Conservation (phyloP, 2,113 vertebrate species). For the Nestor notabilis region DNA sequence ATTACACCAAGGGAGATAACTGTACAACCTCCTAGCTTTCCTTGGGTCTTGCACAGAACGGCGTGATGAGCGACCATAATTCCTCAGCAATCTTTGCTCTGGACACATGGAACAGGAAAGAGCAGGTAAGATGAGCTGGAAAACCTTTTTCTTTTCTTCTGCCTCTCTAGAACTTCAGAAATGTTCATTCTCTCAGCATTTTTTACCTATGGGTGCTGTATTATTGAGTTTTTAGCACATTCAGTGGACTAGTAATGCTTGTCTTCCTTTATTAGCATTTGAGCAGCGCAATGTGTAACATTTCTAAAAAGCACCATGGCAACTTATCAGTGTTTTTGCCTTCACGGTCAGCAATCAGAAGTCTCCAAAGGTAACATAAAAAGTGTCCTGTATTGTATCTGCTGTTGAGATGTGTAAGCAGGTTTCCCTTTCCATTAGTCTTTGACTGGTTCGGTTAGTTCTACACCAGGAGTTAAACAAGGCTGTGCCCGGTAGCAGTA, state of each 20-base stretch:
- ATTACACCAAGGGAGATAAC: constrained; percentile 98
- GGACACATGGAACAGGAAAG: constrained; percentile 35
- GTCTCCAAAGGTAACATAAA: constrained; percentile 30
- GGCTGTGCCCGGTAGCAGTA: neutral
- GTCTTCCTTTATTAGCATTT: neutral
- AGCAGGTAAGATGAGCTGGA: constrained; percentile 75
- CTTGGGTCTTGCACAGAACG: constrained; percentile 86
- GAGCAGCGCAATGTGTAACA: neutral
- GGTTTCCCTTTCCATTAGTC: neutral
- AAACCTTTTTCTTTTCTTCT: neutral
- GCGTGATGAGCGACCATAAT: constrained; percentile 59
- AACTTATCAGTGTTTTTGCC: neutral
- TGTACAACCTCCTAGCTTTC: constrained; percentile 99
- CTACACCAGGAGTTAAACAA: neutral
- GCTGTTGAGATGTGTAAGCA: neutral
- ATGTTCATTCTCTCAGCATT: neutral
- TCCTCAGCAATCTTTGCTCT: constrained; percentile 57
- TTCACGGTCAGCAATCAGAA: neutral
- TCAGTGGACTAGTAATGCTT: neutral
- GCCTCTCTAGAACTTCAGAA: neutral
- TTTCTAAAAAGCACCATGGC: constrained; percentile 45
- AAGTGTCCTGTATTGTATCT: neutral
- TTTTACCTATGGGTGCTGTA: neutral
- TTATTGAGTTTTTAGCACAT: neutral
- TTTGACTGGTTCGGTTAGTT: neutral